Conservation (phyloP, 2,888 invertebrate genomes). For the Drosophila meridiana region DNA sequence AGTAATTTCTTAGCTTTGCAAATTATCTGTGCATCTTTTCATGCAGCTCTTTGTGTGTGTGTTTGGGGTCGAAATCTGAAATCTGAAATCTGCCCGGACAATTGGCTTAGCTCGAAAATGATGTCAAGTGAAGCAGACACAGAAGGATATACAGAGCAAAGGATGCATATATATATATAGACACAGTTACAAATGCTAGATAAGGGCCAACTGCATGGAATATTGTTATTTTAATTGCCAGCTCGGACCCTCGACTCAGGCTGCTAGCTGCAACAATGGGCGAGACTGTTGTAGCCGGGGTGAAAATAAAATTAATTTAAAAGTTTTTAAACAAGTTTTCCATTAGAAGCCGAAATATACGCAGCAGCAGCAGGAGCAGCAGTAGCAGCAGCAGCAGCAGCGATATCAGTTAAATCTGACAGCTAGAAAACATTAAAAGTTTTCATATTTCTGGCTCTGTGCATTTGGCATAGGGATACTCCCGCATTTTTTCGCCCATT, state of each 20-base stretch:
- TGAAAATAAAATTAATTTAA: slow-evolving; percentile 81
- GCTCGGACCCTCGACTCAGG: slow-evolving; percentile 54
- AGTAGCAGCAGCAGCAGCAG: not conserved
- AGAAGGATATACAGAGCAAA: not conserved
- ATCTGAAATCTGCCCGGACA: slow-evolving; percentile 36
- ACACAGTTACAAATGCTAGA: slow-evolving; percentile 22
- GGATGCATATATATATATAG: slow-evolving; percentile 6
- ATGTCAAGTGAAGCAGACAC: slow-evolving; percentile 41
- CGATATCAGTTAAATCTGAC: slow-evolving; percentile 26
- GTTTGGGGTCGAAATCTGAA: slow-evolving; percentile 24
- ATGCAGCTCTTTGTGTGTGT: slow-evolving; percentile 19
- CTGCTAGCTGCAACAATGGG: slow-evolving; percentile 45
- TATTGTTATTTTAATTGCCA: slow-evolving; percentile 79
- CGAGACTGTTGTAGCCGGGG: slow-evolving; percentile 45
- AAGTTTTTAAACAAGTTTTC: slow-evolving; percentile 79
- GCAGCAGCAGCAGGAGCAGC: slow-evolving; percentile 26
- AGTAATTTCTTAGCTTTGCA: slow-evolving; percentile 18
- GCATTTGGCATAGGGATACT: slow-evolving; percentile 12
- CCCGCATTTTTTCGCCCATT: slow-evolving; percentile 38
- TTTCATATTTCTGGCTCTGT: slow-evolving; percentile 56
- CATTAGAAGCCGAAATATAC: slow-evolving; percentile 59
- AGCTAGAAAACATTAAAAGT: slow-evolving; percentile 79
- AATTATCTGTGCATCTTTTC: slow-evolving; percentile 57
- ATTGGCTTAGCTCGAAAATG: slow-evolving; percentile 42
- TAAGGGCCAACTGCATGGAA: slow-evolving; percentile 60